Evolutionary conservation across 2,888 invertebrate species (phyloP).

Genomic region (Pandemis heparana): DNA sequence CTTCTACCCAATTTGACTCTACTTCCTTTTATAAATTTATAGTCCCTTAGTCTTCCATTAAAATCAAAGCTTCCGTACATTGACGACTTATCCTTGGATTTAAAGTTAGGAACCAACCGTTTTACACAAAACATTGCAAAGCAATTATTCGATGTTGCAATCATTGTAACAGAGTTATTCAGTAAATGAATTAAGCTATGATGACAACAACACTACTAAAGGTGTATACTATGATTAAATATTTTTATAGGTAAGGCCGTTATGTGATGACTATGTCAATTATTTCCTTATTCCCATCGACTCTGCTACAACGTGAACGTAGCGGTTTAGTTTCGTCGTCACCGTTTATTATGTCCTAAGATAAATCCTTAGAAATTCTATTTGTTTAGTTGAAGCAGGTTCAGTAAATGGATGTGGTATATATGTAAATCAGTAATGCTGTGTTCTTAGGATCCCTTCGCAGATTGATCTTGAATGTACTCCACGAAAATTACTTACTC

Average conservation of each 20-base stretch:
- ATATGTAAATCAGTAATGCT: constrained; percentile 79
- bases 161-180: constrained; percentile 37
- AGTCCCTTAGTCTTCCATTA: constrained; percentile 82
- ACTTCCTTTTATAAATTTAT: constrained; percentile 59
- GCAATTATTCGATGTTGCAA: constrained; percentile 40
- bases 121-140: constrained; percentile 39
- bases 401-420: constrained; percentile 77
- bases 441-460: constrained; percentile 76
- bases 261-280: constrained; percentile 86
- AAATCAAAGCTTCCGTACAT: constrained; percentile 75
- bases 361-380: constrained; percentile 61
- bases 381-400: constrained; percentile 76
- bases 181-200: constrained; percentile 35
- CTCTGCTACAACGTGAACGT: constrained; percentile 55
- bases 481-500: constrained; percentile 53
- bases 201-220: constrained; percentile 34
- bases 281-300: constrained; percentile 79
- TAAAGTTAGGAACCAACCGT: constrained; percentile 71
- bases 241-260: constrained; percentile 42
- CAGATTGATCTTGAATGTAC: constrained; percentile 65
- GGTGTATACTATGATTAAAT: constrained; percentile 42
- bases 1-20: constrained; percentile 58
- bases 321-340: constrained; percentile 55
- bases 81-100: constrained; percentile 69
- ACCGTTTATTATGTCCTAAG: constrained; percentile 56